Conservation (phyloP, 2,797 vertebrate species). For the Morelia viridis region DNA sequence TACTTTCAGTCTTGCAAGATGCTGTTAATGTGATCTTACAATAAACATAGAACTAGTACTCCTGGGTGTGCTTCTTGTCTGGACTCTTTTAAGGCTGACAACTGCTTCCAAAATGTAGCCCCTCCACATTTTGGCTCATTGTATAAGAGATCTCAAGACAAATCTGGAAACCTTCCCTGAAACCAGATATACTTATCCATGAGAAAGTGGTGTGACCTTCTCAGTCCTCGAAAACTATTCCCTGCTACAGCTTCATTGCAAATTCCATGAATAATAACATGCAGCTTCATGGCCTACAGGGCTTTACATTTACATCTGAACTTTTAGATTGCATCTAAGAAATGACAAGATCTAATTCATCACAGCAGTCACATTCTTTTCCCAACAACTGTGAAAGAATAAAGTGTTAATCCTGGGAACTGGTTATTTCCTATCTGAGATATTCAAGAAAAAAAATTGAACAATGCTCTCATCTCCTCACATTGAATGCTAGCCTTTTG, state of each 20-base stretch:
- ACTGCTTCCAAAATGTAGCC: neutral
- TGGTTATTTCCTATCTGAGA: neutral
- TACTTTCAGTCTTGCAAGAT: neutral
- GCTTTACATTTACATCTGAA: conserved; percentile 11
- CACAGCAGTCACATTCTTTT: neutral
- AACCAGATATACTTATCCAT: neutral
- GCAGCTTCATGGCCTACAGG: neutral
- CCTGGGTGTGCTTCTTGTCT: neutral
- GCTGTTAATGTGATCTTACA: neutral
- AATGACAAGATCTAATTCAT: neutral
- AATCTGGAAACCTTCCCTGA: neutral
- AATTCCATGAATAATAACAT: conserved; percentile 27
- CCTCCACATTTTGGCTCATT: neutral
- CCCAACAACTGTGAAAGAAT: neutral
- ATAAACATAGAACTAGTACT: neutral
- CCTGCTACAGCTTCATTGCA: conserved; percentile 18
- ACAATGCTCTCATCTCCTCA: neutral
- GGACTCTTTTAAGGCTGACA: neutral
- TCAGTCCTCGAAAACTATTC: conserved; percentile 9
- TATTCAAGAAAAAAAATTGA: neutral
- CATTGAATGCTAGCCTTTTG: neutral
- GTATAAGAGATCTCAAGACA: neutral
- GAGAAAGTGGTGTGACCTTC: neutral
- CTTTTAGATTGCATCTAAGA: neutral
- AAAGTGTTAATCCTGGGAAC: neutral